These are phyloP conservation scores for Leuciscus idus DNA, from an alignment of 2,113 vertebrate species.

Conservation along the genomic window DNA sequence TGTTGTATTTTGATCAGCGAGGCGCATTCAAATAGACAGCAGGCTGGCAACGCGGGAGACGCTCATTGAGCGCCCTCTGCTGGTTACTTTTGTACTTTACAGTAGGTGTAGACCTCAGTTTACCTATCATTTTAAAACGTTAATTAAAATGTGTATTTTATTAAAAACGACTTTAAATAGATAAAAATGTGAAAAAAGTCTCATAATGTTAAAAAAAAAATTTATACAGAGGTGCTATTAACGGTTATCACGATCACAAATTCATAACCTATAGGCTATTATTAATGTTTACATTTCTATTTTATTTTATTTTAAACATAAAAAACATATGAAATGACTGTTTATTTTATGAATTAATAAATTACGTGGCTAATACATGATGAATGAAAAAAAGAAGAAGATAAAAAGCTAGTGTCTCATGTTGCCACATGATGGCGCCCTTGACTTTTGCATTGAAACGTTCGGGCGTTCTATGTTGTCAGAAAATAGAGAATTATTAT, in stretches of 20 bases:
- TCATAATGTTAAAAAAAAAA: not conserved
- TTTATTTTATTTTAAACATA: too few species aligned
- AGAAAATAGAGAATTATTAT: not conserved
- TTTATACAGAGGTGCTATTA: not conserved
- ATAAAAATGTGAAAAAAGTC: not conserved
- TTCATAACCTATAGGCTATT: not conserved
- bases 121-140: not conserved
- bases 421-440: slow-evolving; percentile 2
- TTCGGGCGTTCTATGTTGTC: not conserved
- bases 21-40: not conserved
- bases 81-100: not conserved
- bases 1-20: not conserved
- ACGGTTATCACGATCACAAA: not conserved
- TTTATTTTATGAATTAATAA: not conserved
- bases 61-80: slow-evolving; percentile 31
- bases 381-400: not conserved
- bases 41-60: not conserved
- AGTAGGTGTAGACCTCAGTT: not conserved
- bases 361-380: not conserved
- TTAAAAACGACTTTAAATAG: too few species aligned
- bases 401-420: not conserved
- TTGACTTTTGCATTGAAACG: not conserved
- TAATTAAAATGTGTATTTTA: too few species aligned
- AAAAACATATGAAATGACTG: not conserved
- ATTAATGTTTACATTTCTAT: not conserved